Base-by-base conservation (phyloP, 2,888 invertebrate genomes). In the Hanleya hanleyi region DNA sequence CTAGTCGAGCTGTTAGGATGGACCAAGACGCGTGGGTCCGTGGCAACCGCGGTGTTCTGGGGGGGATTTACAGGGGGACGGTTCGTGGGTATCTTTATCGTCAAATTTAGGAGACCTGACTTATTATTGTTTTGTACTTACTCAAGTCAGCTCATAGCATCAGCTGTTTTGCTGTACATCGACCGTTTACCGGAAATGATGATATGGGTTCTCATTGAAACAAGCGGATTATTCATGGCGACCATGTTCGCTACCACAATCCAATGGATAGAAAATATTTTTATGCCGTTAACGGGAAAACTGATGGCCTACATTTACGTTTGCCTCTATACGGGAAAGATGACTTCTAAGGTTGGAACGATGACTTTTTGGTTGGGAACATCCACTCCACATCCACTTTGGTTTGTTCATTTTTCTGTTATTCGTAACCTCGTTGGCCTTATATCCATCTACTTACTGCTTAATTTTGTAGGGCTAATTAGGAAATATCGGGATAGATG, bases 231-330 rank as follows among this genome's bases (percentile, higher is more conserved):
- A 61, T 75, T 78, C 1, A 78, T 81, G 73, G 81, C 81, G 0
- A 69, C 81, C 1, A 69, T 81, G 38, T 81, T 81, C 49, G 81
- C 83, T 1, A 76, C 77, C 61, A 73, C 78, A 18, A 78, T 81
- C 41, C 77, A 78, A 0, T 83, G 81, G 83, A 79, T 81, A 1
- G 80, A 81, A 47, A 77, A 78, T 69, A 74, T 74, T 36, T 72
- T 83, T 18, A 50, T 80, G n/a, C 73, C 75, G 26, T 78, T 83
- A 1, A 77, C 77, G 0, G 81, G 81, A 4, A 79, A 73, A 67
- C 69, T 83, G 6, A 73, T 81, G 0, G 74, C 79, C 0, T 74
- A 79, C 47, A 75, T 83, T 36, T 72, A 80, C 18, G 69, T 81
- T 22, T 70, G 77, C 0, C 71, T 77, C 1, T 77, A 77, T 3